phyloP scores from a whole-genome alignment of 2,888 invertebrate species.

The Drosophila neoperkinsi region DNA sequence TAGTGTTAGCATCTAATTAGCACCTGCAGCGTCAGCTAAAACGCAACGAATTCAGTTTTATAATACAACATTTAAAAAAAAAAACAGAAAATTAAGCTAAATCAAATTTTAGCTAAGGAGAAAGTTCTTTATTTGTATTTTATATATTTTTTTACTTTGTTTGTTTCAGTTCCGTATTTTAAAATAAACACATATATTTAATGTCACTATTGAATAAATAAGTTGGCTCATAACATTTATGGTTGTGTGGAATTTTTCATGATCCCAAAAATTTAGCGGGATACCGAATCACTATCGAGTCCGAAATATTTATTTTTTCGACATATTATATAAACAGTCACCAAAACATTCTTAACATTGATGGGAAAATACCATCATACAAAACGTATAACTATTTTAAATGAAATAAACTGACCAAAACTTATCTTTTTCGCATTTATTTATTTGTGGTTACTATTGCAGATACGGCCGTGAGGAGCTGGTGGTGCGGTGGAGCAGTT shows the following conservation, averaged over 20 bases:
- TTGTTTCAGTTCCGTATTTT: neutral
- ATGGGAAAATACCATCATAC: neutral
- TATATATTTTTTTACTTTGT: neutral
- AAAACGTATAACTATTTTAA: neutral
- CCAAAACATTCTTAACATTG: neutral
- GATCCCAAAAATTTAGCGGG: neutral
- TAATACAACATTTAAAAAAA: neutral
- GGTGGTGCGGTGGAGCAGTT: conserved; percentile 2
- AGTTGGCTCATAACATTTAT: neutral
- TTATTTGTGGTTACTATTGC: conserved; percentile 12
- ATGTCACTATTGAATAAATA: neutral
- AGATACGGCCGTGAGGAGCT: conserved; percentile 17
- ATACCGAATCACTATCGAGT: neutral
- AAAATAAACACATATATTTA: neutral
- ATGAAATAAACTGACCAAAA: neutral
- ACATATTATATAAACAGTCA: neutral
- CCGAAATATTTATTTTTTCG: neutral
- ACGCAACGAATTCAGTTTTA: neutral
- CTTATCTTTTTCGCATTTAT: neutral
- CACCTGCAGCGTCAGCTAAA: neutral
- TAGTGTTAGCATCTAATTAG: neutral
- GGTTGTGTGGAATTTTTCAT: neutral
- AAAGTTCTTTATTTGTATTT: neutral
- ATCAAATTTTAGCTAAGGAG: neutral
- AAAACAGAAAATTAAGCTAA: neutral